A percentile compares a stretch with the other conserved stretches of the same genome.
phyloP scores from a whole-genome alignment of 1,140 invertebrate species.

The Hylaeus anthracinus region DNA sequence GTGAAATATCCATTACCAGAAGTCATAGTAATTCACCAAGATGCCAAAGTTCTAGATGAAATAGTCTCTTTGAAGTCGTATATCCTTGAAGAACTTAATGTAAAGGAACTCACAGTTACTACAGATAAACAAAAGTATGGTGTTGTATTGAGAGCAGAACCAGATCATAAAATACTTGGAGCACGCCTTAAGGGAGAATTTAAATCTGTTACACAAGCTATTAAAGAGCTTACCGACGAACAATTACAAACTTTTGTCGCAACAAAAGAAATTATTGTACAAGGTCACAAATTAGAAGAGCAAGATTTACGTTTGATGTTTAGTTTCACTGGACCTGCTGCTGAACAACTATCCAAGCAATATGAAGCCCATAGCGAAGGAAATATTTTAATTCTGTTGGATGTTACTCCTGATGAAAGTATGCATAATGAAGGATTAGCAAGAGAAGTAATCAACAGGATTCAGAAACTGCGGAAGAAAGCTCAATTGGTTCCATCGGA shows the following conservation, averaged over 20 bases:
- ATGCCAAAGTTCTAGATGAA: conserved; percentile 89
- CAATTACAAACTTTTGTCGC: conserved; percentile 90
- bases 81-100: conserved; percentile 96
- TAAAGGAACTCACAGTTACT: conserved; percentile 93
- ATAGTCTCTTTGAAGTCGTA: conserved; percentile 91
- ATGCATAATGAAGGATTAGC: conserved; percentile 96
- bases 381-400: conserved; percentile 90
- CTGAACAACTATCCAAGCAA: conserved; percentile 83
- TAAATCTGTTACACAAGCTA: conserved; percentile 91
- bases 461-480: conserved; percentile 99
- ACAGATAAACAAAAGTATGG: conserved; percentile 96
- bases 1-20: conserved; percentile 98
- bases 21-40: conserved; percentile 96
- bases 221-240: conserved; percentile 90
- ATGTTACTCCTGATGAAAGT: conserved; percentile 91
- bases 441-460: conserved; percentile 96
- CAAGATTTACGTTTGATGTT: conserved; percentile 95
- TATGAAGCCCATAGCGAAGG: conserved; percentile 96
- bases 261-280: conserved; percentile 87
- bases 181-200: conserved; percentile 93
- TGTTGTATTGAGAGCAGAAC: conserved; percentile 95
- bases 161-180: conserved; percentile 94
- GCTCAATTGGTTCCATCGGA: conserved; percentile 96
- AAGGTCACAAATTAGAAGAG: conserved; percentile 88
- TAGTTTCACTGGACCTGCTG: conserved; percentile 82